phyloP scores from a whole-genome alignment of 2,797 vertebrate species.

The Myripristis murdjan region DNA sequence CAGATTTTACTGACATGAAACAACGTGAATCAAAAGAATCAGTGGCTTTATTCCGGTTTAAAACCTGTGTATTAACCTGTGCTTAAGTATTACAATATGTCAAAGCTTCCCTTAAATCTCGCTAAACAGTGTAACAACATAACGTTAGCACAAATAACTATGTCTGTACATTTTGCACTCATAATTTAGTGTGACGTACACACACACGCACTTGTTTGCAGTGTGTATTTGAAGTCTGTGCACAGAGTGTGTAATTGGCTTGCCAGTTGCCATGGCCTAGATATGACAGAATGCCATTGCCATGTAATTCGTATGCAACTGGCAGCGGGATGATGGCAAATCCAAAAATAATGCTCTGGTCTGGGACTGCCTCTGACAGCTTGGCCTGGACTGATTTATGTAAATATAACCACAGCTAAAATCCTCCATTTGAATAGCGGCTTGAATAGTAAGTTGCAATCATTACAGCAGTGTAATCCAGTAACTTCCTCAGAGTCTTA shows the following conservation, averaged over 20 bases:
- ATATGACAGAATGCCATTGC: slow-evolving; percentile 49
- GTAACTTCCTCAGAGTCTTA: slow-evolving; percentile 35
- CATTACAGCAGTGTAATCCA: slow-evolving; percentile 56
- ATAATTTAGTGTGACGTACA: slow-evolving; percentile 6
- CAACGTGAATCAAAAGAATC: no score
- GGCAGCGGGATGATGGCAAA: slow-evolving; percentile 35
- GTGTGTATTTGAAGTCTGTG: slow-evolving; percentile 33
- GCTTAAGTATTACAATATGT: no score
- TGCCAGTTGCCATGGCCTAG: slow-evolving; percentile 57
- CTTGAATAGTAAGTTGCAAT: slow-evolving; percentile 42
- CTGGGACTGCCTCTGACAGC: slow-evolving; percentile 43
- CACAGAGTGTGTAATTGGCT: slow-evolving; percentile 33
- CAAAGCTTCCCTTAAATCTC: background rate
- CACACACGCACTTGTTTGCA: slow-evolving; percentile 2
- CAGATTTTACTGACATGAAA: no score
- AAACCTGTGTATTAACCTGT: no score
- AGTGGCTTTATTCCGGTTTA: no score
- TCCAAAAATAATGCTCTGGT: slow-evolving; percentile 31
- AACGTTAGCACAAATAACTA: background rate
- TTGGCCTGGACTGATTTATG: slow-evolving; percentile 57
- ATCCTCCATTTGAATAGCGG: slow-evolving; percentile 31
- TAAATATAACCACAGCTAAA: slow-evolving; percentile 58
- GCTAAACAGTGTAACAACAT: background rate
- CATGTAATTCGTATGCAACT: slow-evolving; percentile 31
- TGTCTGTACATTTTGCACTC: background rate